Evolutionary conservation across 2,113 vertebrate genomes (phyloP).

Genomic region (Rousettus leschenaultii): DNA sequence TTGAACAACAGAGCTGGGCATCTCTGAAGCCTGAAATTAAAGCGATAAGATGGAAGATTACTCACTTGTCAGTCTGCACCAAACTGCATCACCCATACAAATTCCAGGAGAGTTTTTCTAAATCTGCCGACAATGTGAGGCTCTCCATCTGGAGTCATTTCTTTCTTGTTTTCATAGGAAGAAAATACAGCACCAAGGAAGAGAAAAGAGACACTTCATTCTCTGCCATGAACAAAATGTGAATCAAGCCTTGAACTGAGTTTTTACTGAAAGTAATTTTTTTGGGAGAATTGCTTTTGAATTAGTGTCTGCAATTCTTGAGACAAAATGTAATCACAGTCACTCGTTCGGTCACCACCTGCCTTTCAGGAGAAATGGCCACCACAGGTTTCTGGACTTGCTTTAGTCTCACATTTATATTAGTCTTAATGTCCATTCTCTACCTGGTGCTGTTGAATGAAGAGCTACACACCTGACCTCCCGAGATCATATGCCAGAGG

Average conservation of each 20-base stretch:
- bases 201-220: conserved; percentile 44
- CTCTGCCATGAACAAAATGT: conserved; percentile 30
- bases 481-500: background rate
- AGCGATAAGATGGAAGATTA: conserved; percentile 51
- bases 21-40: conserved; percentile 73
- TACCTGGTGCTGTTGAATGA: background rate
- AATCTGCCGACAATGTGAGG: background rate
- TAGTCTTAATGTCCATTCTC: rapidly evolving
- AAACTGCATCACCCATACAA: conserved; percentile 49
- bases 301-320: background rate
- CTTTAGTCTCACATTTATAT: rapidly evolving
- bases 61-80: conserved; percentile 26
- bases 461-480: background rate
- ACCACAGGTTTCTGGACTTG: background rate
- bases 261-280: conserved; percentile 65
- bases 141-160: background rate
- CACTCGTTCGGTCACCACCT: background rate
- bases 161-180: conserved; percentile 24
- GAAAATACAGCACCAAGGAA: conserved; percentile 50
- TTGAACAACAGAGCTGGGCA: background rate
- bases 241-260: conserved; percentile 39
- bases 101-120: conserved; percentile 55
- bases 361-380: background rate
- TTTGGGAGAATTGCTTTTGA: conserved; percentile 36
- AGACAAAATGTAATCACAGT: background rate